Percentiles rank a stretch among this genome's conserved stretches.
Conservation (phyloP, 2,113 vertebrate species). For the Pogonocichla stellata region DNA sequence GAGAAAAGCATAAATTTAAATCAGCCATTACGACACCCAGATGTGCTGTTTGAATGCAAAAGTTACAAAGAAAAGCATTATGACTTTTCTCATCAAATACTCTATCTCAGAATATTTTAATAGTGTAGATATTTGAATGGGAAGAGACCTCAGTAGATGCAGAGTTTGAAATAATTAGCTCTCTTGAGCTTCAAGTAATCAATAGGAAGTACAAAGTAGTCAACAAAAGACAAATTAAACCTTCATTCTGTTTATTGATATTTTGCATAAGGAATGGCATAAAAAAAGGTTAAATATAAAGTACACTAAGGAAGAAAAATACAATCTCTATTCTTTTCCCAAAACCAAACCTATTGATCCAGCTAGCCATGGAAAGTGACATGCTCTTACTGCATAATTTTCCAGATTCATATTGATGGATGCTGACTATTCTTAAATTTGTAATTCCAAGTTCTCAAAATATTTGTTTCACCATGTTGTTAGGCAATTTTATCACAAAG, state of each 20-base stretch:
- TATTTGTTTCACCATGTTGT: neutral
- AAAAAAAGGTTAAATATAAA: neutral
- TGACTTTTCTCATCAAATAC: neutral
- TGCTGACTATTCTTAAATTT: neutral
- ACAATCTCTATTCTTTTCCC: neutral
- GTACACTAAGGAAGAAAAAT: neutral
- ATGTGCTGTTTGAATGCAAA: neutral
- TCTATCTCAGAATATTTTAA: neutral
- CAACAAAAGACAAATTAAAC: conserved; percentile 33
- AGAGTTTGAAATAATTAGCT: conserved; percentile 31
- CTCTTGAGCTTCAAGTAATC: conserved; percentile 24
- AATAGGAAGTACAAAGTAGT: neutral
- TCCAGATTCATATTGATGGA: neutral
- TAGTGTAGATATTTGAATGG: neutral
- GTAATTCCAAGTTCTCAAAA: neutral
- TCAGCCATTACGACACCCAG: neutral
- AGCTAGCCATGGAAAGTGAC: neutral
- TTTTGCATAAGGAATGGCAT: conserved; percentile 17
- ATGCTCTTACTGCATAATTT: neutral
- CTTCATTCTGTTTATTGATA: conserved; percentile 12
- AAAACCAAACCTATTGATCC: neutral
- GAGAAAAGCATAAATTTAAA: neutral
- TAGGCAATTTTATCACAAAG: neutral
- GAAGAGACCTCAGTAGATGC: neutral
- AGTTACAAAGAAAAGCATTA: neutral